phyloP scores from a whole-genome alignment of 2,797 vertebrate genomes.

The Mallotus villosus region DNA sequence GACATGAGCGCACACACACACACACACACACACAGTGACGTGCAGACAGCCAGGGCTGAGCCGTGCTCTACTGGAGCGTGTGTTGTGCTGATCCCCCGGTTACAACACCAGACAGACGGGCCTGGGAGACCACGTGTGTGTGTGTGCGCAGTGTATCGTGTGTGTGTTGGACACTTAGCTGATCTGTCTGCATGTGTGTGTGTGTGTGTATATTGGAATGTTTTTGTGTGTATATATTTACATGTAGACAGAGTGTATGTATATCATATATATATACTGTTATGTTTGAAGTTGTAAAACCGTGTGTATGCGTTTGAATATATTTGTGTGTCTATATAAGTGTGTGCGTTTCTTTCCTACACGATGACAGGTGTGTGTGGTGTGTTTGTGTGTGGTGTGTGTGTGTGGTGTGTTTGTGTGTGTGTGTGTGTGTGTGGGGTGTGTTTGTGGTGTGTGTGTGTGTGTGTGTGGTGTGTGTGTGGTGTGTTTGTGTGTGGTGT shows the following conservation, averaged over 20 bases:
- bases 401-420: too few species aligned
- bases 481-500: too few species aligned
- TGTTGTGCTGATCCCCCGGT: conserved; percentile 3
- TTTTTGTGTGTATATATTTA: background rate
- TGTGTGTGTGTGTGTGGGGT: too few species aligned
- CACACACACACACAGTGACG: background rate
- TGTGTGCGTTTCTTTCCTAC: background rate
- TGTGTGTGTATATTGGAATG: background rate
- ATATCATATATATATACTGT: too few species aligned
- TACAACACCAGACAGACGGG: background rate
- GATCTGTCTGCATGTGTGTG: background rate
- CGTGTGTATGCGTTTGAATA: background rate
- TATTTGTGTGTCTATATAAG: background rate
- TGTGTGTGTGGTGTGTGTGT: too few species aligned
- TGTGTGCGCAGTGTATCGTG: background rate
- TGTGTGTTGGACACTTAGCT: background rate
- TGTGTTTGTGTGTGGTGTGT: too few species aligned
- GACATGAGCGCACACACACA: background rate
- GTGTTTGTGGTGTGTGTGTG: too few species aligned
- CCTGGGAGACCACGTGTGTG: background rate
- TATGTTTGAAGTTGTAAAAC: background rate
- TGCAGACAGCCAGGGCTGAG: background rate
- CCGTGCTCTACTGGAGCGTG: background rate
- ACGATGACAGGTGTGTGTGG: background rate
- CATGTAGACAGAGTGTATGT: too few species aligned